Conservation (phyloP, 2,888 invertebrate species). For the Lepidonotus clava region DNA sequence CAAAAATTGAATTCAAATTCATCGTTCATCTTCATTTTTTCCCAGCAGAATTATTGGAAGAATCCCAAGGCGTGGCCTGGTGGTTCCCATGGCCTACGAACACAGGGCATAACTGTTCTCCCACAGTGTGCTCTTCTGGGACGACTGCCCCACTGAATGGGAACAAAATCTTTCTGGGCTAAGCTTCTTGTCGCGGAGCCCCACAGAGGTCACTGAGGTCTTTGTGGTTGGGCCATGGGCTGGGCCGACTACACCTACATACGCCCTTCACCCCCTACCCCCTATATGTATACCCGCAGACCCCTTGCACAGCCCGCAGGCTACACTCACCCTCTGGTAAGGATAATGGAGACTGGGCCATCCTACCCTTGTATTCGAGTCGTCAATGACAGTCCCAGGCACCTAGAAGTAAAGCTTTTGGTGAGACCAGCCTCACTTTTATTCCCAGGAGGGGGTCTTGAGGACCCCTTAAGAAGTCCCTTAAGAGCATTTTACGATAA, state of each 20-base stretch:
- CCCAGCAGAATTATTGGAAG: too few relatives aligned
- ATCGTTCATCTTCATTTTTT: too few relatives aligned
- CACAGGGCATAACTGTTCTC: constrained; percentile 29
- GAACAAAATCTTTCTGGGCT: not conserved
- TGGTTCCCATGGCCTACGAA: too few relatives aligned
- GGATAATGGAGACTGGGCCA: not conserved
- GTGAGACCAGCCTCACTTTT: too few relatives aligned
- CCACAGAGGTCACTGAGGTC: not conserved
- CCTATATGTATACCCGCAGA: too few relatives aligned
- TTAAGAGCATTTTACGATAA: too few relatives aligned
- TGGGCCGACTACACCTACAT: not conserved
- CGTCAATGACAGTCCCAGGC: not conserved
- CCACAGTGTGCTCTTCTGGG: not conserved
- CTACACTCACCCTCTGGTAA: not conserved
- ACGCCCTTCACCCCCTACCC: not conserved
- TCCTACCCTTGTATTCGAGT: not conserved
- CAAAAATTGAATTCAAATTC: too few relatives aligned
- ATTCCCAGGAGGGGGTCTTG: too few relatives aligned
- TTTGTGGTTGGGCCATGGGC: too few relatives aligned
- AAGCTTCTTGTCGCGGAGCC: constrained; percentile 9
- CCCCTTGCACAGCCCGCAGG: not conserved
- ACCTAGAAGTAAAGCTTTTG: not conserved
- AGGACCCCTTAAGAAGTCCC: too few relatives aligned
- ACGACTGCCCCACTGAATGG: not conserved
- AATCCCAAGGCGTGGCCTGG: too few relatives aligned